Base-by-base conservation (phyloP, 2,797 vertebrate genomes). In the Poliocrania exsul region DNA sequence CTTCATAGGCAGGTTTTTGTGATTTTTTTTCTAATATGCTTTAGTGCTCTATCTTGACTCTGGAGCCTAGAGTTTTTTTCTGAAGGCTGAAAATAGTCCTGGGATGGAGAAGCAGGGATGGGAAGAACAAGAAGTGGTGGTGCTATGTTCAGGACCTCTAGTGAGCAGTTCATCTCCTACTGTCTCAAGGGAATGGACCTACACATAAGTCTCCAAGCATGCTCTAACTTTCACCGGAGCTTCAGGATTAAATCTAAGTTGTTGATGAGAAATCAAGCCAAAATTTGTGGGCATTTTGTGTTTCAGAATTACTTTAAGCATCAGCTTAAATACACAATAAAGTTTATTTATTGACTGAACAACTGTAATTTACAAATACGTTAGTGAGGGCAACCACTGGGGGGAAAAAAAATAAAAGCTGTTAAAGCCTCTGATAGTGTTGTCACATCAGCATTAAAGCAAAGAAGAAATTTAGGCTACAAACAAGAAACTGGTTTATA, bases 391-490 rank as follows among this genome's bases (percentile, higher is more conserved):
- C 26, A 67, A 80, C 37, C 15, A 64, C 60, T 38, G 31, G 16
- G 29, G 24, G 21, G 31, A 35, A 13, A 4, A 28, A 57, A 42
- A 37, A 50, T 11, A 20, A 15, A 56, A 53, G 20, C 77, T 72
- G 47, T 84, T 93, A 71, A 71, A 74, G 53, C 50, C 87, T 69
- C 85, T 71, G 69, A 64, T 50, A 87, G 24, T 33, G 60, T 77
- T 92, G 60, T 84, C 78, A 83, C 69, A 92, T 85, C 87, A 96
- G 72, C 94, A 83, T 74, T 94, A 95, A 78, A 92, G 72, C 33
- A 80, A 73, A 87, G 67, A 62, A 65, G 46, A 82, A 83, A 91
- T 78, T 89, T 8, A 54, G n/a, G 67, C 46, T 90, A 44, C 67
- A 88, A 82, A 87, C 13, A 92, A 80, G 64, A 92, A 93, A 90